These are phyloP conservation scores for Spialia ferax DNA, from an alignment of 2,888 invertebrate species.

Conservation along the genomic window DNA sequence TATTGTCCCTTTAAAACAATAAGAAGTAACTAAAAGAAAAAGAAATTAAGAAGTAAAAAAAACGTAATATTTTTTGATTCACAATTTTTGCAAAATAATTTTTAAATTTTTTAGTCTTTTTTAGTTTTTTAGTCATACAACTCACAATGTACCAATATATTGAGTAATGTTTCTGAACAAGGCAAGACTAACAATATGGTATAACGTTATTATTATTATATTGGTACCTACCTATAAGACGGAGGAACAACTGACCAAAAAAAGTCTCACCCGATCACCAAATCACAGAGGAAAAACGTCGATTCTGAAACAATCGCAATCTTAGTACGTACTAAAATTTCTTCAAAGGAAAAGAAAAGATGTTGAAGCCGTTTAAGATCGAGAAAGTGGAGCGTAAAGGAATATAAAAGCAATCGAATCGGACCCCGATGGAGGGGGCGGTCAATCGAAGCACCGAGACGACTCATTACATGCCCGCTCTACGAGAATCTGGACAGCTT, in stretches of 20 bases:
- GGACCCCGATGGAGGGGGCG: slow-evolving; percentile 67
- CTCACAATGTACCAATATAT: no score
- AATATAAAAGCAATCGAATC: slow-evolving; percentile 76
- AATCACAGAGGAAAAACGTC: background rate
- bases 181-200: no score
- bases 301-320: slow-evolving; percentile 29
- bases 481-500: slow-evolving; percentile 34
- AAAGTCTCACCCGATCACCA: background rate
- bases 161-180: no score
- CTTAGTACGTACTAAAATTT: slow-evolving; percentile 43
- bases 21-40: no score
- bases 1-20: no score
- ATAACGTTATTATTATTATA: no score
- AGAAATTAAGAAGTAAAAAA: no score
- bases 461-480: slow-evolving; percentile 73
- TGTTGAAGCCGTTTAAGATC: slow-evolving; percentile 58
- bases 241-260: background rate
- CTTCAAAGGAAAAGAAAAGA: slow-evolving; percentile 56
- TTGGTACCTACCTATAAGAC: no score
- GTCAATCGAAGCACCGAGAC: slow-evolving; percentile 79
- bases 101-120: no score
- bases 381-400: slow-evolving; percentile 69
- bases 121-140: no score
- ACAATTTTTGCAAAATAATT: no score
- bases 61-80: no score